Base-by-base conservation (phyloP, 2,113 vertebrate species). In the Rhadina sibilatrix region DNA sequence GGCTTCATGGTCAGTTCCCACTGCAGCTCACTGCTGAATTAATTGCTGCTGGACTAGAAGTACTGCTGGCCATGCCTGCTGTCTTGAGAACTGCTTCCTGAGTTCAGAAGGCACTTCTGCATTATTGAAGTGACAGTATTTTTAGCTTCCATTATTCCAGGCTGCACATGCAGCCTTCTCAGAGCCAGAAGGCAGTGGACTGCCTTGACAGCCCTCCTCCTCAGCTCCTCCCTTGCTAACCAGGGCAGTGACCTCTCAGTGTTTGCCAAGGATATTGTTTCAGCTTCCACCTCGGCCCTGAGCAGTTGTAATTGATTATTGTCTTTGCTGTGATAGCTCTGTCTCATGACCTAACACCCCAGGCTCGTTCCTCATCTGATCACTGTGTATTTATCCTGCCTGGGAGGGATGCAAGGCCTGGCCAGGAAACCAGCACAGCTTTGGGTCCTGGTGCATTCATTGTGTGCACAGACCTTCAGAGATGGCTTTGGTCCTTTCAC, bases 281-380 rank as follows among this genome's bases (percentile, higher is more conserved):
- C 88, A 89, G 6, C 59, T 61, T 72, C 37, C 46, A 52, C 2
- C 70, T 75, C 83, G 66, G 64, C 54, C 76, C 54, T 46, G 8
- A 86, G 9, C 42, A 77, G 40, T 24, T 52, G 92, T 83, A 88
- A 89, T 74, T 86, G 83, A 90, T 97, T 81, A 54, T 78, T 92
- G 35, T 77, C 50, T 90, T 64, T 89, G 71, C 66, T 77, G 38
- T 63, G 86, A 80, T 66, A 65, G 71, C 42, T 83, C 50, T 80
- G 87, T 92, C 92, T 91, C 94, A 78, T 86, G 95, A 93, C 95
- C 94, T 78, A 52, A 40, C 31, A 81, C 75, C 90, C 86, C 52
- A 30, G 89, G 46, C 78, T 92, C 80, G 5, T 94, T 52, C 59
- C 16, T 92, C 89, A 87, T 89, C 72, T 74, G 60, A 16, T 74